Percentiles rank a stretch among this genome's conserved stretches.
Evolutionary conservation across 92 coral and sea anemone genomes (phyloP).

Genomic region (Heteractis magnifica): DNA sequence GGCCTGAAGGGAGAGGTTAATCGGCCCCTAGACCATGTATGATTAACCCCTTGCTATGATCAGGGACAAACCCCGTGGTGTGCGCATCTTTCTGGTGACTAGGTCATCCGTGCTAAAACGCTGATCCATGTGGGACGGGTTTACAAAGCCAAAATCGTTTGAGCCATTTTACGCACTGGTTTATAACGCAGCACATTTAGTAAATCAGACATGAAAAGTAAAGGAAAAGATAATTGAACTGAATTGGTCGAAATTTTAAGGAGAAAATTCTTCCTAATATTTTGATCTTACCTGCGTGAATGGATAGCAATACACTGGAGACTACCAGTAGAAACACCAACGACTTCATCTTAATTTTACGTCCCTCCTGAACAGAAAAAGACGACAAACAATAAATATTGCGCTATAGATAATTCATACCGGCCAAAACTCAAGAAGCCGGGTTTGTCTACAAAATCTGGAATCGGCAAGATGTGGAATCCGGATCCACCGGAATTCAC

Average conservation of each 20-base stretch:
- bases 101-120: no score
- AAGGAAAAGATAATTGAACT: background rate
- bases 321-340: conserved; percentile 38
- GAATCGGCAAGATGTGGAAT: no score
- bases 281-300: conserved; percentile 42
- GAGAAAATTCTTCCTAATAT: background rate
- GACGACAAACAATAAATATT: background rate
- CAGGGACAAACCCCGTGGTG: no score
- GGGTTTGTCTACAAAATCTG: background rate
- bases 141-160: no score
- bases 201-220: background rate
- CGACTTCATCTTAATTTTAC: conserved; percentile 37
- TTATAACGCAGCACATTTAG: no score
- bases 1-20: no score
- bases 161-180: no score
- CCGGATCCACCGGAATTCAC: no score
- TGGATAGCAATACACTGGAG: conserved; percentile 12
- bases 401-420: background rate
- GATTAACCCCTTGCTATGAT: no score
- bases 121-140: no score
- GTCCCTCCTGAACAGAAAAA: conserved; percentile 18
- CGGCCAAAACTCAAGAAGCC: background rate
- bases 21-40: no score
- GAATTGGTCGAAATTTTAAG: background rate
- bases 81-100: no score